Conservation (phyloP, 2,888 invertebrate species). For the Melitaea athalia region DNA sequence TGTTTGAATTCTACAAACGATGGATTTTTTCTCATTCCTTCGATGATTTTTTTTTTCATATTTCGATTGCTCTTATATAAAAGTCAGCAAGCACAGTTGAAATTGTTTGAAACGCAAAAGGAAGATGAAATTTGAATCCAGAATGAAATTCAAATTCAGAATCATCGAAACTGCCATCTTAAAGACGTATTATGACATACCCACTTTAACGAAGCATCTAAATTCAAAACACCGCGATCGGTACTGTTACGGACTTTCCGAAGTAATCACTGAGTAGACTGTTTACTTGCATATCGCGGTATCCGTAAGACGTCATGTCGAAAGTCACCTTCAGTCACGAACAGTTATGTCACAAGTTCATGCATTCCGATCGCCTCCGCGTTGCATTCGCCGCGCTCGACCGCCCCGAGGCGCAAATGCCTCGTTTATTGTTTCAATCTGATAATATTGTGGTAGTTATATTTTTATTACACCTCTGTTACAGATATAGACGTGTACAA, state of each 20-base stretch:
- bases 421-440: constrained; percentile 24
- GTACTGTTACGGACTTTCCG: constrained; percentile 4
- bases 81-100: too few species aligned
- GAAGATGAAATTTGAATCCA: too few species aligned
- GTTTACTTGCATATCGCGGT: constrained; percentile 4
- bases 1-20: neutral
- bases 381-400: constrained; percentile 26
- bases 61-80: too few species aligned
- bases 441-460: constrained; percentile 16
- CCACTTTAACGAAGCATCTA: neutral
- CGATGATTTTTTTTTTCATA: neutral
- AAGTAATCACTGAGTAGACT: neutral
- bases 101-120: too few species aligned
- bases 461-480: neutral
- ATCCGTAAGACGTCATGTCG: constrained; percentile 28
- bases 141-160: too few species aligned
- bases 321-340: constrained; percentile 38
- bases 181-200: neutral
- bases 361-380: constrained; percentile 29
- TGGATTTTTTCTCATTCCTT: neutral
- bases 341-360: constrained; percentile 36
- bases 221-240: neutral
- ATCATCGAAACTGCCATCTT: neutral
- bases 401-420: constrained; percentile 15
- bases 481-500: neutral